Percentiles rank a stretch among this genome's conserved stretches.
These are phyloP conservation scores for Andrena trimmerana DNA, from an alignment of 2,888 invertebrate species.

Conservation along the genomic window DNA sequence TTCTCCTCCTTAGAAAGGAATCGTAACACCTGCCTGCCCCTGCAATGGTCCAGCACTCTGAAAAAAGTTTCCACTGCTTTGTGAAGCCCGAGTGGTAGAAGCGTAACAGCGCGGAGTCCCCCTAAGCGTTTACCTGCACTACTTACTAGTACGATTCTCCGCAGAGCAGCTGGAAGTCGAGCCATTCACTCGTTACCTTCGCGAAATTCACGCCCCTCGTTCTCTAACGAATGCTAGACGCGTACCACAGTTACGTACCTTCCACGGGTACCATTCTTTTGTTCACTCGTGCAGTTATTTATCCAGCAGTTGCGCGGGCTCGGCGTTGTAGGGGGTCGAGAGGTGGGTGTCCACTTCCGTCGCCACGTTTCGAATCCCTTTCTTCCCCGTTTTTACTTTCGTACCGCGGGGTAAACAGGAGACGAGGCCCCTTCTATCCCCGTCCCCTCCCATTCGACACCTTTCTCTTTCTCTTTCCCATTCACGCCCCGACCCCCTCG, in stretches of 20 bases:
- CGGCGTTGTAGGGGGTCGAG: background rate
- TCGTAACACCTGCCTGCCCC: no score
- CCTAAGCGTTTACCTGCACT: constrained; percentile 6
- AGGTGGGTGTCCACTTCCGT: constrained; percentile 58
- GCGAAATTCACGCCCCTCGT: background rate
- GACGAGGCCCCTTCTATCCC: constrained; percentile 38
- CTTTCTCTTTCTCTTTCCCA: background rate
- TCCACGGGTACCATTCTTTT: constrained; percentile 40
- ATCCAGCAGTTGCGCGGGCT: constrained; percentile 55
- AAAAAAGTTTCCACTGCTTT: no score
- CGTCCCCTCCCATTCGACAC: constrained; percentile 44
- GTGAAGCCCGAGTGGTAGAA: no score
- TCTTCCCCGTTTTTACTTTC: constrained; percentile 43
- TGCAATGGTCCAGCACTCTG: no score
- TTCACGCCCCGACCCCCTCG: background rate
- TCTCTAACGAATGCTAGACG: constrained; percentile 22
- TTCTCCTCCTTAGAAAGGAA: no score
- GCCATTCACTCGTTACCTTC: background rate
- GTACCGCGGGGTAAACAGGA: constrained; percentile 36
- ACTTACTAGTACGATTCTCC: background rate
- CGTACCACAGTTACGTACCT: constrained; percentile 29
- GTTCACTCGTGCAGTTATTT: constrained; percentile 58
- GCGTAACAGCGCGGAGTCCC: background rate
- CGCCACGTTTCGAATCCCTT: constrained; percentile 39
- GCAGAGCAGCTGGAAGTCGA: background rate